Evolutionary conservation across 2,797 vertebrate genomes (phyloP).

Genomic region (Crocidura indochinensis): DNA sequence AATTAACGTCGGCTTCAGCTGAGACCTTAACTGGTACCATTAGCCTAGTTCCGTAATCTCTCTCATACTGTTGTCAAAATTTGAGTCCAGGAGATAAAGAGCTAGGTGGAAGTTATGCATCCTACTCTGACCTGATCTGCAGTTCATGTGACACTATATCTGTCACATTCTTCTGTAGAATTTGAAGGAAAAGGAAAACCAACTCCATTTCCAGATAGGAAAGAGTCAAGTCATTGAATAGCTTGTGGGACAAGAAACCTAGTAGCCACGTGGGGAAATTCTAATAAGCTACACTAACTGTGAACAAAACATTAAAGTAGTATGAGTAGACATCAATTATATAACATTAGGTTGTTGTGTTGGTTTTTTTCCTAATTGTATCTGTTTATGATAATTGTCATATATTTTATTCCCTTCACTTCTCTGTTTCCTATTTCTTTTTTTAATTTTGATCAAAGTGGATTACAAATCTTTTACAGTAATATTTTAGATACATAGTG

Average conservation of each 20-base stretch:
- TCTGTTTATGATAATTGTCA: constrained; percentile 41
- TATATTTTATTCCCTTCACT: background rate
- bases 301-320: constrained; percentile 24
- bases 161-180: background rate
- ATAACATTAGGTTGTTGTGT: background rate
- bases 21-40: background rate
- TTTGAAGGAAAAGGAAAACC: background rate
- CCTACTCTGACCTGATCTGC: background rate
- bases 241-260: background rate
- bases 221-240: background rate
- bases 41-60: background rate
- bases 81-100: background rate
- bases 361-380: background rate
- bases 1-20: too few relatives aligned
- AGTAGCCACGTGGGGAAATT: background rate
- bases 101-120: background rate
- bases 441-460: too few relatives aligned
- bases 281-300: background rate
- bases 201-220: background rate
- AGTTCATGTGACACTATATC: background rate
- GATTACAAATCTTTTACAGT: too few relatives aligned
- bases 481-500: too few relatives aligned
- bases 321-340: background rate
- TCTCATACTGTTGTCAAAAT: background rate
- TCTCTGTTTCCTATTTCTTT: too few relatives aligned